These are phyloP conservation scores for Penaeus monodon DNA, from an alignment of 2,888 invertebrate species.

Conservation along the genomic window DNA sequence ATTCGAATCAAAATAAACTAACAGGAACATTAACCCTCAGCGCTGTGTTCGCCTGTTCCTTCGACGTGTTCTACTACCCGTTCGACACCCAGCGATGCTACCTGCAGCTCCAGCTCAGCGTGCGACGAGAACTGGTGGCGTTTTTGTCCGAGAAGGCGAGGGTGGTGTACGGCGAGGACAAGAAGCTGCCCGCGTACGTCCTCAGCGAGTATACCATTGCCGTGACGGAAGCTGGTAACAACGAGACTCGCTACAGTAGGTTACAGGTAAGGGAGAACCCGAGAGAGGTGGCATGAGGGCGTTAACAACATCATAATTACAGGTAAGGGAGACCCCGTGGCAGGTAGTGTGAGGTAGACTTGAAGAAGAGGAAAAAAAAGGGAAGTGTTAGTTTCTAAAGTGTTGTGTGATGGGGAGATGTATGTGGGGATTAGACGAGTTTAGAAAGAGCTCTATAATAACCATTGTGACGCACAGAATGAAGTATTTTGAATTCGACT, in stretches of 20 bases:
- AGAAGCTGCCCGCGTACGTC: conserved; percentile 28
- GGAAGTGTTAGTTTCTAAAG: no score
- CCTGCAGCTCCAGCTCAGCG: conserved; percentile 29
- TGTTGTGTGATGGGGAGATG: no score
- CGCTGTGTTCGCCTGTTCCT: conserved; percentile 42
- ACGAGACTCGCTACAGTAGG: conserved; percentile 33
- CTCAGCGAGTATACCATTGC: conserved; percentile 23
- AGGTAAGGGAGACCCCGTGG: no score
- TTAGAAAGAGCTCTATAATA: no score
- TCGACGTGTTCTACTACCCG: conserved; percentile 54
- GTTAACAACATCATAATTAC: no score
- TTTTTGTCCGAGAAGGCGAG: background rate
- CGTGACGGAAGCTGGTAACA: conserved; percentile 24
- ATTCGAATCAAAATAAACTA: background rate
- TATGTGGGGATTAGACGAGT: no score
- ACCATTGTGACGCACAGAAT: no score
- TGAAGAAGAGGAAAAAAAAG: no score
- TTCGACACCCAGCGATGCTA: conserved; percentile 45
- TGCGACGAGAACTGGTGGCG: conserved; percentile 25
- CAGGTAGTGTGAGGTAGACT: no score
- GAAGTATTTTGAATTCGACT: no score
- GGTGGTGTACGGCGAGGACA: conserved; percentile 35
- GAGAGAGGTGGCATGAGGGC: no score
- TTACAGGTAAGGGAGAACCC: background rate
- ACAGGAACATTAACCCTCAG: conserved; percentile 19